phyloP scores from a whole-genome alignment of 2,888 invertebrate species.

The Chironomus tentans region DNA sequence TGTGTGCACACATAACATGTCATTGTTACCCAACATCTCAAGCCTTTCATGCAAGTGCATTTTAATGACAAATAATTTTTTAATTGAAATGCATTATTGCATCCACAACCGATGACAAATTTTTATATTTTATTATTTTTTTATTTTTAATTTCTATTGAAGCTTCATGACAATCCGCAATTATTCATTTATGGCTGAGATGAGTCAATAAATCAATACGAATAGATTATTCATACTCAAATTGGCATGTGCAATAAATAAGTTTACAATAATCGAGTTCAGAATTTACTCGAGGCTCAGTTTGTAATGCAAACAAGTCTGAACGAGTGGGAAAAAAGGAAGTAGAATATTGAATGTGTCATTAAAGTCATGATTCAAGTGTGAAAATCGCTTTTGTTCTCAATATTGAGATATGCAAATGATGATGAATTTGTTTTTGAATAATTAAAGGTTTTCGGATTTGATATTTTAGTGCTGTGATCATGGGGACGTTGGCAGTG shows the following conservation, averaged over 20 bases:
- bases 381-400: background rate
- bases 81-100: background rate
- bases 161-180: background rate
- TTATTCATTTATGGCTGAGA: background rate
- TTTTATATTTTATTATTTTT: background rate
- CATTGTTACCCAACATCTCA: background rate
- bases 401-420: background rate
- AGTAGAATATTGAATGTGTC: background rate
- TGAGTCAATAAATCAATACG: background rate
- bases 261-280: background rate
- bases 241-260: background rate
- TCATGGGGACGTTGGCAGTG: too few relatives aligned
- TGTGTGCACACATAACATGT: background rate
- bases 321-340: too few relatives aligned
- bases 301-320: background rate
- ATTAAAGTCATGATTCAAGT: background rate
- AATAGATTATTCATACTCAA: background rate
- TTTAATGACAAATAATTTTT: background rate
- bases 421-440: too few relatives aligned
- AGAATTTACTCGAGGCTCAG: background rate
- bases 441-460: too few relatives aligned
- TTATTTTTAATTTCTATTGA: too few relatives aligned
- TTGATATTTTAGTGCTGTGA: too few relatives aligned
- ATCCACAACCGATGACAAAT: background rate
- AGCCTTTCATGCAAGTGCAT: background rate